Evolutionary conservation across 1,140 invertebrate species (phyloP), one percentile per base, ranked within the genome.

Genomic region (Chironomus tepperi): DNA sequence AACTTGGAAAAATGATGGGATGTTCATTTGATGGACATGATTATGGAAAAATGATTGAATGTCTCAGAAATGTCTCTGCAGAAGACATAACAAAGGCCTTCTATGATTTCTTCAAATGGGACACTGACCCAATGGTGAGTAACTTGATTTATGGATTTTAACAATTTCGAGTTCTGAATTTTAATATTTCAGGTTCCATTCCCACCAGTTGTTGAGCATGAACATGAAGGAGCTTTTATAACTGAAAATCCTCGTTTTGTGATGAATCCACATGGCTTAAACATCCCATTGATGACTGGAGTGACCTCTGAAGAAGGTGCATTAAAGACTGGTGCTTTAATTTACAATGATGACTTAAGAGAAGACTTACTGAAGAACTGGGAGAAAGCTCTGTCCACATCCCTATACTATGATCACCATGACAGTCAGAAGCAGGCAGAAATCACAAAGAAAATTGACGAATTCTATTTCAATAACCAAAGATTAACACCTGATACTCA

Each of bases 241-340:
- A 87, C 84, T 0, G 83, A 86, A 76, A 83, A 85, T 77, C 88
- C 89, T 1, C 79, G 84, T 1, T 79, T 86, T 10, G 77, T 85
- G 0, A 80, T 79, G 75, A 74, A 78, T 7, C 88, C 87, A 0
- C 81, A 83, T 47, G 78, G 87, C 0, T 78, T 83, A 9, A 79
- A 86, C 57, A 84, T 92, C 10, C 89, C 89, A 0, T 87, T 89
- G 84, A 86, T 93, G 76, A 86, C 87, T 16, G 90, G 91, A 5
- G 77, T 89, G 0, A 91, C 84, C 47, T 86, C 86, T 1, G 83
- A 89, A 15, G 91, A 92, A 81, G 91, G 90, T 7, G 84, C 88
- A 34, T 79, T 92, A 34, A 86, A 85, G 80, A 87, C 85, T 15
- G 6, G 43, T 79, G 78, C 81, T 7, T 34, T 84, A 21, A 78